Conservation (phyloP, 1,140 invertebrate genomes). For the Cotesia typhae region DNA sequence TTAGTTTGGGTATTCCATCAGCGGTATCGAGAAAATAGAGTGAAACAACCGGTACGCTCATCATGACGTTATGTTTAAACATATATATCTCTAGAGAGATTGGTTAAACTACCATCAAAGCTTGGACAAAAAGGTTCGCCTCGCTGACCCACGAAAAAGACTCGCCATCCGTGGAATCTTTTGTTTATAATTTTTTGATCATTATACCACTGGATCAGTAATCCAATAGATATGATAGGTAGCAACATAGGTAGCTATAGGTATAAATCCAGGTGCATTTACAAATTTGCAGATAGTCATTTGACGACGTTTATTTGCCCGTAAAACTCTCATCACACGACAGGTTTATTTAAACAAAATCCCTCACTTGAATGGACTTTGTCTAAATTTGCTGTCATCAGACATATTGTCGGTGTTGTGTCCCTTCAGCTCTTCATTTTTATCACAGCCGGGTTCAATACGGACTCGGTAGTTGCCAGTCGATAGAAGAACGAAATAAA, state of each 20-base stretch:
- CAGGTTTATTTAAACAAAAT: not conserved
- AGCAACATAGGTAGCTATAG: too few species aligned
- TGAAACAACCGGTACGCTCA: not conserved
- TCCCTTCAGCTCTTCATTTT: too few species aligned
- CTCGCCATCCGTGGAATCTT: slow-evolving; percentile 66
- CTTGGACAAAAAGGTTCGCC: slow-evolving; percentile 60
- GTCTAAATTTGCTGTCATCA: too few species aligned
- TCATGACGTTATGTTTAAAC: too few species aligned
- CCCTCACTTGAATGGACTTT: not conserved
- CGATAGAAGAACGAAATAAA: not conserved
- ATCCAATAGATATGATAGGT: slow-evolving; percentile 47
- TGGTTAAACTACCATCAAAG: slow-evolving; percentile 57
- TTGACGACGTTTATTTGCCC: not conserved
- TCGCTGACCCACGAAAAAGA: slow-evolving; percentile 66
- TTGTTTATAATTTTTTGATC: slow-evolving; percentile 68
- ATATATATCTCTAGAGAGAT: too few species aligned
- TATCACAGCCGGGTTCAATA: too few species aligned
- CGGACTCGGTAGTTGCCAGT: too few species aligned
- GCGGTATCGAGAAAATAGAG: slow-evolving; percentile 44
- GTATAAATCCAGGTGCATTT: slow-evolving; percentile 43
- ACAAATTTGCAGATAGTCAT: slow-evolving; percentile 49
- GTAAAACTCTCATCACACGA: not conserved
- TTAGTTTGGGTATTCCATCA: slow-evolving; percentile 55
- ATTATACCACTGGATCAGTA: slow-evolving; percentile 62
- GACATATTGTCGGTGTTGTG: too few species aligned